Evolutionary conservation across 2,888 invertebrate species (phyloP).

Genomic region (Habrosyne pyritoides): DNA sequence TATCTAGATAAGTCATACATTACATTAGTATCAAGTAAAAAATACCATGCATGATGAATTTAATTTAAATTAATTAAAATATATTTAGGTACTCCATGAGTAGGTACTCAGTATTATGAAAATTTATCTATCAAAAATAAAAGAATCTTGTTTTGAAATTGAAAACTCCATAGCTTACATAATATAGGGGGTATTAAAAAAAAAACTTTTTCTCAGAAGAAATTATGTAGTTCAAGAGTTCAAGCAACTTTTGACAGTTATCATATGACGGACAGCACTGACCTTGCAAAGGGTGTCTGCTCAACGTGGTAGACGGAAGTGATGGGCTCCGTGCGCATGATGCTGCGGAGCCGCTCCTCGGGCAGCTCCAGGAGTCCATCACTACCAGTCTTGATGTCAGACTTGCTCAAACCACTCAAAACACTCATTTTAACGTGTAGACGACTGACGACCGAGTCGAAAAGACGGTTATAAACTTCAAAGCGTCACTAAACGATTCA

Average conservation of each 20-base stretch:
- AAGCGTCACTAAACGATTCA: constrained; percentile 78
- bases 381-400: constrained; percentile 84
- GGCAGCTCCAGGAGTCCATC: constrained; percentile 89
- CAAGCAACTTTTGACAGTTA: constrained; percentile 31
- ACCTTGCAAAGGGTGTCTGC: constrained; percentile 94
- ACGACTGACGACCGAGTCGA: constrained; percentile 74
- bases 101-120: too few species aligned
- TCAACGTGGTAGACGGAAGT: constrained; percentile 91
- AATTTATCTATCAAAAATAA: too few species aligned
- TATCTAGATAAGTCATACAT: too few species aligned
- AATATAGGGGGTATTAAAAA: background rate
- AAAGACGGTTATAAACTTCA: constrained; percentile 58
- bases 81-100: too few species aligned
- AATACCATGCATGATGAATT: too few species aligned
- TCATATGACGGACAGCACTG: constrained; percentile 45
- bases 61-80: too few species aligned
- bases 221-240: constrained; percentile 21
- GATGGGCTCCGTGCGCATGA: constrained; percentile 89
- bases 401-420: constrained; percentile 80
- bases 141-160: background rate
- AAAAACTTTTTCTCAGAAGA: background rate
- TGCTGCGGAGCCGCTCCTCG: constrained; percentile 86
- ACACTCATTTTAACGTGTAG: constrained; percentile 82
- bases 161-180: too few species aligned
- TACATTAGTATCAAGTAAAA: too few species aligned